Conservation (phyloP, 2,888 invertebrate species). For the Trachelus troglodyta region DNA sequence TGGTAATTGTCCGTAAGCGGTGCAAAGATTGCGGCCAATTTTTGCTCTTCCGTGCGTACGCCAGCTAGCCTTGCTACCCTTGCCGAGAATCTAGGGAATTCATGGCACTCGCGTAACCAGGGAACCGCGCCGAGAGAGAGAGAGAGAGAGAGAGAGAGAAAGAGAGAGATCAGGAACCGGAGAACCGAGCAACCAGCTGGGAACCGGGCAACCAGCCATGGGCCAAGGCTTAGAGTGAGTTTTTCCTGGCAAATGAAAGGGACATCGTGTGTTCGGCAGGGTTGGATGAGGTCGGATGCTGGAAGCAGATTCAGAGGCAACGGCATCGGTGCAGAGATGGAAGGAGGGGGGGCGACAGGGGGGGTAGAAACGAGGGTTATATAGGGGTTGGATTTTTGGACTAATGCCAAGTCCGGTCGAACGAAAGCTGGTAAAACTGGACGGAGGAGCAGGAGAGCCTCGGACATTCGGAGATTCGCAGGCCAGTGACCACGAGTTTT, state of each 20-base stretch:
- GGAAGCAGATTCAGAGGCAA: neutral
- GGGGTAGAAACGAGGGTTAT: neutral
- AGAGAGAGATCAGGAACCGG: neutral
- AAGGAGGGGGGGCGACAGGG: neutral
- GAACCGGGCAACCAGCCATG: neutral
- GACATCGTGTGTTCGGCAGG: conserved; percentile 11
- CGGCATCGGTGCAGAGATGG: neutral
- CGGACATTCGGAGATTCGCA: neutral
- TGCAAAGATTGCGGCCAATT: conserved; percentile 56
- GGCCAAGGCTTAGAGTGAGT: neutral
- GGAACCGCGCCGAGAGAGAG: neutral
- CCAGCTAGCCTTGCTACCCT: neutral
- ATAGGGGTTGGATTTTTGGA: conserved; percentile 31
- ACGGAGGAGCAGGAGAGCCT: neutral
- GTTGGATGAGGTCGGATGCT: neutral
- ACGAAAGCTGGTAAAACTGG: conserved; percentile 16
- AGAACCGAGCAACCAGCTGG: neutral
- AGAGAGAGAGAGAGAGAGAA: too few relatives aligned
- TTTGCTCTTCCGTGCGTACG: conserved; percentile 49
- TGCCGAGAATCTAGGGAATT: neutral
- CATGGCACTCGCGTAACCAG: neutral
- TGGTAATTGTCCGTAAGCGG: conserved; percentile 56
- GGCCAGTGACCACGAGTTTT: conserved; percentile 18
- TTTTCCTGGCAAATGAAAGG: conserved; percentile 33
- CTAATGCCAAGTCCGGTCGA: conserved; percentile 30